Evolutionary conservation across 2,797 vertebrate genomes (phyloP).

Genomic region (Podargus strigoides): DNA sequence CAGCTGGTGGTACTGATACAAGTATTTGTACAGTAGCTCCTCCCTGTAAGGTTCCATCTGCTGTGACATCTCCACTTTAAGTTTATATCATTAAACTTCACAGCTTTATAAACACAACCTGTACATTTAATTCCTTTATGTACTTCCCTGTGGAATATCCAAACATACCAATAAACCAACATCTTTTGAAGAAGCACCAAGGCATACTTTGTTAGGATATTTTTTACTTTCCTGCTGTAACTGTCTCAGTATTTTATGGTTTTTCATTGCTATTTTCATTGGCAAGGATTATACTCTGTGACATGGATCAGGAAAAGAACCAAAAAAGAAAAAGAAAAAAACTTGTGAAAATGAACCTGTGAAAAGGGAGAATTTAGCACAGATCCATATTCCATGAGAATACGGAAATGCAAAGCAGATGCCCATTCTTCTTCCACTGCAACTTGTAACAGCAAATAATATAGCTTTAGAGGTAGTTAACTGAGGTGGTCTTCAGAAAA

Average conservation of each 20-base stretch:
- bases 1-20: slow-evolving; percentile 7
- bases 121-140: neutral
- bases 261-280: slow-evolving; percentile 13
- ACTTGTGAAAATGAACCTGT: slow-evolving; percentile 35
- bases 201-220: neutral
- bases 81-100: neutral
- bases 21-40: neutral
- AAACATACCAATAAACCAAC: neutral
- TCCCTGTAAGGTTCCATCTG: slow-evolving; percentile 34
- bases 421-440: neutral
- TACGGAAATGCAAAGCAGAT: neutral
- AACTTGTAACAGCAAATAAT: neutral
- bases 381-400: neutral
- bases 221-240: neutral
- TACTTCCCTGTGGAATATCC: neutral
- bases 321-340: neutral
- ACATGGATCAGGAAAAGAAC: neutral
- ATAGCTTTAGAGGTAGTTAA: neutral
- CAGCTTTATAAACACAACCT: neutral
- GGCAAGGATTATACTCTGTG: neutral
- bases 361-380: slow-evolving; percentile 29
- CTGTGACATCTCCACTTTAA: slow-evolving; percentile 6
- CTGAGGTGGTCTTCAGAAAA: neutral
- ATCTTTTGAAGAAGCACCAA: neutral
- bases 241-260: neutral